phyloP scores from a whole-genome alignment of 2,888 invertebrate genomes.

The Tenthredo mesomela region DNA sequence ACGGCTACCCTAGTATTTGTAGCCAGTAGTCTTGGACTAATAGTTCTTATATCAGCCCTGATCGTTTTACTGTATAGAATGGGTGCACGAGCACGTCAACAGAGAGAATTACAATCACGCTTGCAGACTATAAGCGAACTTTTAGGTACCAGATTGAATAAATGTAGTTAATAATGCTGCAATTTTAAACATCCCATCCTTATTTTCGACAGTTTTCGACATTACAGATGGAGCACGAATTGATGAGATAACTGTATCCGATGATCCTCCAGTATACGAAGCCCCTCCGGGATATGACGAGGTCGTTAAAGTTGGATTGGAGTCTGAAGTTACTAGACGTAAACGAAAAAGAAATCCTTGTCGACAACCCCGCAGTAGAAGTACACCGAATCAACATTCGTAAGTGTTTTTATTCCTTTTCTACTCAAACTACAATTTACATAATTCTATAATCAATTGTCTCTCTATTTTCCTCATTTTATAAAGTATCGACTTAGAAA shows the following conservation, averaged over 20 bases:
- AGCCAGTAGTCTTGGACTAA: slow-evolving; percentile 82
- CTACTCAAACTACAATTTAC: background rate
- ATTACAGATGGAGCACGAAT: slow-evolving; percentile 78
- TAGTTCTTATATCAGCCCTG: slow-evolving; percentile 82
- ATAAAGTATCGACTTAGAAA: slow-evolving; percentile 28
- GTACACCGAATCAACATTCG: slow-evolving; percentile 68
- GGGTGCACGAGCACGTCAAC: slow-evolving; percentile 82
- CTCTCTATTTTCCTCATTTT: background rate
- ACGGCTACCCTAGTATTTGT: slow-evolving; percentile 84
- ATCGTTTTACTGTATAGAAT: slow-evolving; percentile 83
- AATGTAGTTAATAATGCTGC: slow-evolving; percentile 28
- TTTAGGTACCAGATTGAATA: slow-evolving; percentile 78
- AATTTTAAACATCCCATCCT: slow-evolving; percentile 55
- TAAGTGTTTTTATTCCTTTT: slow-evolving; percentile 60
- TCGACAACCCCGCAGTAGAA: slow-evolving; percentile 62
- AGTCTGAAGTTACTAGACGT: slow-evolving; percentile 74
- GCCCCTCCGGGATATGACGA: slow-evolving; percentile 87
- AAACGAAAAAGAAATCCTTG: slow-evolving; percentile 62
- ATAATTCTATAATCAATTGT: background rate
- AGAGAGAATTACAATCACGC: slow-evolving; percentile 83
- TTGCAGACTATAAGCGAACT: slow-evolving; percentile 85
- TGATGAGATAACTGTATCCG: slow-evolving; percentile 79
- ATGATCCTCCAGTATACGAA: slow-evolving; percentile 86
- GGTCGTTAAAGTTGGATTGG: slow-evolving; percentile 81
- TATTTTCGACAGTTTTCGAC: slow-evolving; percentile 69